These are phyloP conservation scores for Cavia aperea DNA, from an alignment of 2,113 vertebrate genomes.

Conservation along the genomic window DNA sequence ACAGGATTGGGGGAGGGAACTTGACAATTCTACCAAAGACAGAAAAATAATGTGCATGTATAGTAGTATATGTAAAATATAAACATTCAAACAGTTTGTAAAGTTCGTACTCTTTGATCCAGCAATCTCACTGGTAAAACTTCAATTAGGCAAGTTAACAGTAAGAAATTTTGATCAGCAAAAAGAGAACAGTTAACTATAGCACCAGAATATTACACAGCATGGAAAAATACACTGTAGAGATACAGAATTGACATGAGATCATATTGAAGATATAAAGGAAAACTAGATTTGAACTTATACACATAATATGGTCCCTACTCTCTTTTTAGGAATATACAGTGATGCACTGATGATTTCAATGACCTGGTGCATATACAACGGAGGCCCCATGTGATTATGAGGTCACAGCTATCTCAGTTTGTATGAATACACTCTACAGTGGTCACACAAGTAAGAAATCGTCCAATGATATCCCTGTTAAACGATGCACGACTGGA, in stretches of 20 bases:
- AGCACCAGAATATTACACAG: neutral
- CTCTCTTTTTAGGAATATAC: neutral
- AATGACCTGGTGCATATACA: neutral
- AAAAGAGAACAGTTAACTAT: neutral
- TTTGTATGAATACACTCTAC: neutral
- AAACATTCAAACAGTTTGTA: neutral
- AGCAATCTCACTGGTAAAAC: neutral
- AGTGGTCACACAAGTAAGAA: neutral
- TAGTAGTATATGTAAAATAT: neutral
- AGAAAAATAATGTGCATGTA: neutral
- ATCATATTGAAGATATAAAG: neutral
- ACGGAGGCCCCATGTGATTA: neutral
- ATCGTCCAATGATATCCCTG: neutral
- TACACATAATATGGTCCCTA: neutral
- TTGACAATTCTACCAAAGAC: neutral
- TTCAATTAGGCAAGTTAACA: neutral
- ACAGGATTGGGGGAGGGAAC: neutral
- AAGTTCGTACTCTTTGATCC: neutral
- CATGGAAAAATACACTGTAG: neutral
- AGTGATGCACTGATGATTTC: neutral
- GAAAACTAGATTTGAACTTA: neutral
- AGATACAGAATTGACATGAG: neutral
- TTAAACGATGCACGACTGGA: neutral
- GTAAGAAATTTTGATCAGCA: slow-evolving; percentile 8
- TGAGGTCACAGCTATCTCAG: too few species aligned